phyloP scores from a whole-genome alignment of 2,113 vertebrate genomes.

The Thalassarche chlororhynchos region DNA sequence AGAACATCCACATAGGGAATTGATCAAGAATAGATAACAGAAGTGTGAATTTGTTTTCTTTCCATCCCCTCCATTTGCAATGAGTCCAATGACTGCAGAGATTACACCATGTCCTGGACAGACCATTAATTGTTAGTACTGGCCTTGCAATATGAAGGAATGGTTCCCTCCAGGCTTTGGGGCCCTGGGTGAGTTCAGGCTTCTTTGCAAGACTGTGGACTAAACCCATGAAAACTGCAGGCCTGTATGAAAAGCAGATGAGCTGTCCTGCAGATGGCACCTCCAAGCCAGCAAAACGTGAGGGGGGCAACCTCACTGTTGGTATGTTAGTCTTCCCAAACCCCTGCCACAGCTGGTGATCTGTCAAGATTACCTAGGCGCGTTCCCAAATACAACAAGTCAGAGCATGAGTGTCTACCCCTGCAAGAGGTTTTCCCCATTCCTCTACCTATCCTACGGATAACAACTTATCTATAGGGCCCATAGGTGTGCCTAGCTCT shows the following conservation, averaged over 20 bases:
- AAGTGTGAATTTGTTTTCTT: background rate
- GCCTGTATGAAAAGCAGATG: background rate
- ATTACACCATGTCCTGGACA: background rate
- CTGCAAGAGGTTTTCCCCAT: background rate
- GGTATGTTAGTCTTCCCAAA: background rate
- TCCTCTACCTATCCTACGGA: background rate
- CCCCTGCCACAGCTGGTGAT: background rate
- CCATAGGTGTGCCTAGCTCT: slow-evolving; percentile 19
- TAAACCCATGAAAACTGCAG: background rate
- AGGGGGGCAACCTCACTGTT: background rate
- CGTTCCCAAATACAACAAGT: background rate
- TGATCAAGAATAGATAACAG: background rate
- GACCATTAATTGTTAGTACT: background rate
- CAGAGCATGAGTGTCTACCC: background rate
- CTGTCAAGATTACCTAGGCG: background rate
- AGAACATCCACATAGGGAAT: background rate
- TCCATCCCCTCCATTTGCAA: background rate
- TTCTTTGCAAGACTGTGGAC: background rate
- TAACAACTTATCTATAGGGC: background rate
- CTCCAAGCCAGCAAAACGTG: background rate
- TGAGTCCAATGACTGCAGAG: background rate
- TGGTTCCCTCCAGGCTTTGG: background rate
- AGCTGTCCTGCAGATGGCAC: background rate
- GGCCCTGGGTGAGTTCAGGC: background rate
- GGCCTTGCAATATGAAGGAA: background rate